Conservation (phyloP, 2,888 invertebrate genomes). For the Noctua janthina region DNA sequence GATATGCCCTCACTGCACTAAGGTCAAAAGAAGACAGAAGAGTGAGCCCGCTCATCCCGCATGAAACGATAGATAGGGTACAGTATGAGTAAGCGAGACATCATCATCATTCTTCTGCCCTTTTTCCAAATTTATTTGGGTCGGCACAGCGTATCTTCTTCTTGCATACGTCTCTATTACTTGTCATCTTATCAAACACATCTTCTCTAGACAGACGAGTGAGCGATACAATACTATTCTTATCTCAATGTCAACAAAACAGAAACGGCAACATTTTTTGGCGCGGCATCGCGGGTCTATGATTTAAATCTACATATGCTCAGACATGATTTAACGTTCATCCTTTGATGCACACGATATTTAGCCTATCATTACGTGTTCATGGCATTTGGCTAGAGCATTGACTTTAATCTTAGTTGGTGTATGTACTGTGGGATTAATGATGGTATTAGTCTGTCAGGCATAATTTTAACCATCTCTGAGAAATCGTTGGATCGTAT, state of each 20-base stretch:
- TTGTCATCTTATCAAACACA: background rate
- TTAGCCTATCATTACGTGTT: constrained; percentile 45
- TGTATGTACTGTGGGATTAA: constrained; percentile 10
- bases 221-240: background rate
- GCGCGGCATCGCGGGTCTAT: background rate
- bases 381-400: constrained; percentile 47
- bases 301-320: background rate
- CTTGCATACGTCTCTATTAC: background rate
- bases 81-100: background rate
- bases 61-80: background rate
- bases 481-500: background rate
- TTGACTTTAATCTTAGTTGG: constrained; percentile 32
- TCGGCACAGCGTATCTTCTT: background rate
- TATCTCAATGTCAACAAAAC: background rate
- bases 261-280: background rate
- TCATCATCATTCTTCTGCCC: background rate
- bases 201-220: background rate
- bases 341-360: constrained; percentile 38
- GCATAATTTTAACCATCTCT: constrained; percentile 9
- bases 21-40: background rate
- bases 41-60: background rate
- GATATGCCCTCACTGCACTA: background rate
- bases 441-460: constrained; percentile 5
- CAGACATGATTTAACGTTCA: constrained; percentile 39
- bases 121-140: background rate